Evolutionary conservation across 1,140 invertebrate genomes (phyloP).

Genomic region (Pachypsylla venusta): DNA sequence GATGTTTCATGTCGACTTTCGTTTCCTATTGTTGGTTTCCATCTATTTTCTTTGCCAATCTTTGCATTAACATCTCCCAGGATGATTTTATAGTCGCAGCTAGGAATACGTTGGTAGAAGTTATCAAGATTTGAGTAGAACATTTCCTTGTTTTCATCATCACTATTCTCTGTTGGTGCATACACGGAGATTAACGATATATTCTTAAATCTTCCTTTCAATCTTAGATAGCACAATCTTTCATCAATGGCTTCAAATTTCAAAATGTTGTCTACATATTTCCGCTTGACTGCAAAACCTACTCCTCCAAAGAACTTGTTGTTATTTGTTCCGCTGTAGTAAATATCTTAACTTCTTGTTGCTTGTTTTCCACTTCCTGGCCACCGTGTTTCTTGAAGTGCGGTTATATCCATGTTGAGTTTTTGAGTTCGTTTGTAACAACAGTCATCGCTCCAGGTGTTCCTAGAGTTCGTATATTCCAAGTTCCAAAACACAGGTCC

Average conservation of each 20-base stretch:
- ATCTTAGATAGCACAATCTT: constrained; percentile 13
- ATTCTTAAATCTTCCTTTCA: constrained; percentile 15
- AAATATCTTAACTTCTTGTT: constrained; percentile 9
- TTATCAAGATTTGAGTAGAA: constrained; percentile 18
- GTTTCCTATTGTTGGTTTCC: constrained; percentile 23
- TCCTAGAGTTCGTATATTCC: too few relatives aligned
- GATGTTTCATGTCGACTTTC: constrained; percentile 24
- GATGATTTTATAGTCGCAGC: constrained; percentile 14
- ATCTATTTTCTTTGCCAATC: constrained; percentile 15
- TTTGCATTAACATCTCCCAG: constrained; percentile 18
- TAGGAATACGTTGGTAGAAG: constrained; percentile 7
- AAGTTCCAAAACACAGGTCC: too few relatives aligned
- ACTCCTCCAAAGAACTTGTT: constrained; percentile 9
- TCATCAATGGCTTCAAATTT: constrained; percentile 15
- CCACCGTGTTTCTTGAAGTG: too few relatives aligned
- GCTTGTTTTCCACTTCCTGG: too few relatives aligned
- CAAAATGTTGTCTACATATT: constrained; percentile 1
- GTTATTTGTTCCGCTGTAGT: constrained; percentile 13
- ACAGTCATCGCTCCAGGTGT: too few relatives aligned
- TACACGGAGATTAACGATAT: constrained; percentile 13
- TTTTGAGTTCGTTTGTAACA: too few relatives aligned
- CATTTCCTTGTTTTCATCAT: constrained; percentile 14
- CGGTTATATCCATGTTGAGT: too few relatives aligned
- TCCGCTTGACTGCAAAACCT: constrained; percentile 14
- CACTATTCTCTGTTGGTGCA: constrained; percentile 16